These are phyloP conservation scores for Cephonodes hylas DNA, from an alignment of 2,888 invertebrate species.

Conservation along the genomic window DNA sequence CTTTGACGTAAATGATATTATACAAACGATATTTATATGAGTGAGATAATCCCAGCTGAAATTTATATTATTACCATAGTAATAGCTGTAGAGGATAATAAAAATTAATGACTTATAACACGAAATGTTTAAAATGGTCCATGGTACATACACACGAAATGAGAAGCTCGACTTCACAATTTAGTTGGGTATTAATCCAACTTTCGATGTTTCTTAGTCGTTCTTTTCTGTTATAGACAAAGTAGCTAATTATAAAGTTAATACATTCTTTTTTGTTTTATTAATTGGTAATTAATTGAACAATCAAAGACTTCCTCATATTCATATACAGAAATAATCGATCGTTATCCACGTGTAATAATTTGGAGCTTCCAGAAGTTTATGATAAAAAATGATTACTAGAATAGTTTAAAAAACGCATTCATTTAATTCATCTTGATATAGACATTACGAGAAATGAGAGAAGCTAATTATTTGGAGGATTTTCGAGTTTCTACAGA, in stretches of 20 bases:
- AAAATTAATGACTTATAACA: background rate
- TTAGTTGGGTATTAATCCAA: background rate
- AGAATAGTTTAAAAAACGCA: background rate
- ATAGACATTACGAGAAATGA: no score
- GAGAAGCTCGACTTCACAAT: background rate
- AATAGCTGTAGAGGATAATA: background rate
- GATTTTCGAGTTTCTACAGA: no score
- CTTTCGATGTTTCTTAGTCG: background rate
- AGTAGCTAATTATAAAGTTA: background rate
- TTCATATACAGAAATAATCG: background rate
- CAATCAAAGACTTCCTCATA: background rate
- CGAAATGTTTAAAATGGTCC: background rate
- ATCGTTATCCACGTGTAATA: no score
- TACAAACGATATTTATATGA: background rate
- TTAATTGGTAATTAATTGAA: background rate
- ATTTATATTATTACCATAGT: conserved; percentile 2
- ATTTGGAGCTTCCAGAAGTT: background rate
- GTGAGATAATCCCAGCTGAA: background rate
- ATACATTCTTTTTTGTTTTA: background rate
- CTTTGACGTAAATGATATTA: background rate
- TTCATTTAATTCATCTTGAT: no score
- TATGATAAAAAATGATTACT: background rate
- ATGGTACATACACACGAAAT: background rate
- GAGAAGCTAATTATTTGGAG: no score
- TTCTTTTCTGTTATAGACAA: background rate